These are phyloP conservation scores for Sialia sialis DNA, from an alignment of 2,113 vertebrate genomes.

Conservation along the genomic window DNA sequence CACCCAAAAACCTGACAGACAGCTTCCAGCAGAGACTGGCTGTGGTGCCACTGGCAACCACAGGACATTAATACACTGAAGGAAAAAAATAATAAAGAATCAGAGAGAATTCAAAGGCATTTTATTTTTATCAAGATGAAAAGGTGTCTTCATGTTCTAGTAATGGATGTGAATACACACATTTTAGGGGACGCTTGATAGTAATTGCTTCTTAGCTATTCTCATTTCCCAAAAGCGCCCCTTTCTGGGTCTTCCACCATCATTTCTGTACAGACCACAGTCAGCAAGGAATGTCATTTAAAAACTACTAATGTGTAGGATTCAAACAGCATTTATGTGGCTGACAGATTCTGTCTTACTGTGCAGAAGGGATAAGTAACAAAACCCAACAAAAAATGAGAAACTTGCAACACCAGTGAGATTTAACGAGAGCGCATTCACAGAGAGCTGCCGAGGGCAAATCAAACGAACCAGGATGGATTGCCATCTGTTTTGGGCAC, in stretches of 20 bases:
- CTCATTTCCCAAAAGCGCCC: neutral
- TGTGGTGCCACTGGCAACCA: neutral
- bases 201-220: neutral
- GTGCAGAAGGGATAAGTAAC: neutral
- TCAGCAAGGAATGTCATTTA: neutral
- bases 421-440: neutral
- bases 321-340: constrained; percentile 5
- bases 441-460: constrained; percentile 21
- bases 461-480: neutral
- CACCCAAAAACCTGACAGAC: neutral
- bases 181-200: neutral
- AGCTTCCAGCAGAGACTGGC: neutral
- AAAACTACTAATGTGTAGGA: neutral
- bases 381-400: neutral
- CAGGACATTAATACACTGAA: neutral
- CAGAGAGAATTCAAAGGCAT: neutral
- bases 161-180: neutral
- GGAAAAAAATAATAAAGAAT: neutral
- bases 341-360: neutral
- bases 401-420: neutral
- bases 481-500: constrained; percentile 50
- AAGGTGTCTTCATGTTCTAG: neutral
- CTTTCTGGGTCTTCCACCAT: neutral
- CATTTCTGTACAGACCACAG: neutral
- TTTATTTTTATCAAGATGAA: neutral